Conservation (phyloP, 2,797 vertebrate genomes). For the Valencia hispanica region DNA sequence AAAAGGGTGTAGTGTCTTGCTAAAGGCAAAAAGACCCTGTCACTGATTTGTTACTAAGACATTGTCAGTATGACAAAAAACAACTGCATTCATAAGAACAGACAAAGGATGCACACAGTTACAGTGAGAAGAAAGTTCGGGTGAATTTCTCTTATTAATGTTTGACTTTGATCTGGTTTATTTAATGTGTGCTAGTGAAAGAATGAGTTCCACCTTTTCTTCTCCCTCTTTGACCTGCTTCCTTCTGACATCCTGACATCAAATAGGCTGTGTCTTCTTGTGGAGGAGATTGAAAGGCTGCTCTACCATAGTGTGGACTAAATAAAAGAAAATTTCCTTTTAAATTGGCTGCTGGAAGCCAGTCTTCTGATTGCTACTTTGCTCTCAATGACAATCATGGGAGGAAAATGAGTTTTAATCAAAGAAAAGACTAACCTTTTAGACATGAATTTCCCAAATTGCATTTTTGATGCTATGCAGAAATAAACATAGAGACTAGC, state of each 20-base stretch:
- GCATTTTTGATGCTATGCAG: not conserved
- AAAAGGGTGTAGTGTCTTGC: too few relatives aligned
- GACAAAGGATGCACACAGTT: constrained; percentile 30
- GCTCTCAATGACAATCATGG: constrained; percentile 6
- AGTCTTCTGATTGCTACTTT: constrained; percentile 12
- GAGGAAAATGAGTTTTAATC: not conserved
- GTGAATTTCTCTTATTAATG: constrained; percentile 65
- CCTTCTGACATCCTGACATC: constrained; percentile 44
- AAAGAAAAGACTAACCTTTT: not conserved
- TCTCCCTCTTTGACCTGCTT: constrained; percentile 37
- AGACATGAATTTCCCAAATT: not conserved
- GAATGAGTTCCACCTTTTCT: constrained; percentile 48
- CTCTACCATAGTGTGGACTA: constrained; percentile 27
- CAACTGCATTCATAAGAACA: not conserved
- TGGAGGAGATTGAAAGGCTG: constrained; percentile 37
- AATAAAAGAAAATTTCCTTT: constrained; percentile 21
- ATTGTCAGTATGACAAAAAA: constrained; percentile 49
- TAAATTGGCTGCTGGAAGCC: constrained; percentile 18
- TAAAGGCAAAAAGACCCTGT: constrained; percentile 51
- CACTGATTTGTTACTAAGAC: constrained; percentile 46
- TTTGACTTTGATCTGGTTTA: constrained; percentile 75
- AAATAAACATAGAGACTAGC: constrained; percentile 1
- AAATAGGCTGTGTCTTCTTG: constrained; percentile 45
- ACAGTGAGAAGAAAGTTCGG: constrained; percentile 35
- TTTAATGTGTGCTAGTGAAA: constrained; percentile 71